Base-by-base conservation (phyloP, 2,113 vertebrate genomes). In the Antigone vipio region DNA sequence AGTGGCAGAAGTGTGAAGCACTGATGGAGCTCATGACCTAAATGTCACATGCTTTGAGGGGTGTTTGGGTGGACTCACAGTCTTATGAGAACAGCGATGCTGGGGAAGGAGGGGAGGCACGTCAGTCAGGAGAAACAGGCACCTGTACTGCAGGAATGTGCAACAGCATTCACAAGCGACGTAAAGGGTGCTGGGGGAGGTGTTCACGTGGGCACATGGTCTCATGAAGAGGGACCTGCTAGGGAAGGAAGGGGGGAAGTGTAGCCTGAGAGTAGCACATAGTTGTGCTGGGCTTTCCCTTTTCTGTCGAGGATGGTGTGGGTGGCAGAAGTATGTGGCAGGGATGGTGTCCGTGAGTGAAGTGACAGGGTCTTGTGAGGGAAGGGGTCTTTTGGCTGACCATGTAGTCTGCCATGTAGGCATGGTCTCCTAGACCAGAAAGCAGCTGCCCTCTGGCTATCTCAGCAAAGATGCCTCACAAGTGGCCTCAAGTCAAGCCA, bases 101-200 rank as follows among this genome's bases (percentile, higher is more conserved):
- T 58, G 32, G 32, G 38, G 38, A 49, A 49, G 6, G 49, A 49
- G 29, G 29, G 22, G 15, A 74, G 21, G 45, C 20, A 10, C 2
- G 2, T 32, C 22, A 17, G 21, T 53, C 40, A 74, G 60, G 42
- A 47, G 50, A 20, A 74, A 27, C 34, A 38, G 49, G 38, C 49
- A 63, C 40, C 27, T 8, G 16, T 26, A 44, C 8, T 17, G 38
- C 32, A 63, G 68, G 38, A 73, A 35, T 5, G 6, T 47, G 40
- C 50, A 63, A 32, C 9, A 35, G 16, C 16, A 4, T 53, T 53
- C 24, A 17, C 20, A 19, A 62, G 26, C 35, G 35, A 45, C 1
- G 0, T 24, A n/a, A 63, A 63, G 26, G 16, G 8, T 1, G 5
- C 12, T 45, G 47, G 26, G 15, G 24, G 7, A 23, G 34, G 11